Base-by-base conservation (phyloP, 2,113 vertebrate genomes). In the Epinephelus cyanopodus region DNA sequence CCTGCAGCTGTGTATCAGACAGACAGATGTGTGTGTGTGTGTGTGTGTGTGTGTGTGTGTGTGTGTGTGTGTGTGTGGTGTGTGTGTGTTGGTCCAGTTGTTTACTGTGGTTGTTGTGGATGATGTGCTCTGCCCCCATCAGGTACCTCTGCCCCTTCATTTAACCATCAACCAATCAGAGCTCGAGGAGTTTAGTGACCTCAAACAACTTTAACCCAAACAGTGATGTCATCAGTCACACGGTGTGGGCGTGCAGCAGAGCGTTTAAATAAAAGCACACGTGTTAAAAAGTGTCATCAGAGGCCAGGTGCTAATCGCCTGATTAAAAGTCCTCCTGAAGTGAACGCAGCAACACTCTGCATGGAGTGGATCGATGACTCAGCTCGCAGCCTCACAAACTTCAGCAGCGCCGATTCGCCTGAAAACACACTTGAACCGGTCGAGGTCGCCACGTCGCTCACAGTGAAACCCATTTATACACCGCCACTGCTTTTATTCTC, bases 311-410 rank as follows among this genome's bases (percentile, higher is more conserved):
- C 5, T 68, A 73, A 72, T 83, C 9, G 39, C 71, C 65, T 84
- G 77, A 86, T 78, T 78, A 21, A 77, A 78, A 71, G 69, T 66
- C 47, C 27, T 53, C 67, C 64, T 39, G 56, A n/a, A 37, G 61
- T 11, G 56, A 53, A 79, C 4, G 12, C 67, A 66, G 23, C 25
- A 39, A 15, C 67, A 29, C 64, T 81, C 29, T 42, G 29, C 71
- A 13, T 58, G 50, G 18, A 85, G 77, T 76, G 83, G 76, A 70
- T 86, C 45, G 2, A 45, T 50, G 62, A 68, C 5, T 82, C 74
- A 77, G 42, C 23, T 23, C 7, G 1, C 6, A 56, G 42, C 60
- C 60, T 76, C 70, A 57, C 42, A 19, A 72, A 71, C 70, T 19
- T 56, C 39, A 48, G 7, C 15, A 17, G 54, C 4, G 42, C 57